A percentile compares a stretch with the other conserved stretches of the same genome.
Conservation (phyloP, 2,888 invertebrate genomes). For the Drosophila mercatorum region DNA sequence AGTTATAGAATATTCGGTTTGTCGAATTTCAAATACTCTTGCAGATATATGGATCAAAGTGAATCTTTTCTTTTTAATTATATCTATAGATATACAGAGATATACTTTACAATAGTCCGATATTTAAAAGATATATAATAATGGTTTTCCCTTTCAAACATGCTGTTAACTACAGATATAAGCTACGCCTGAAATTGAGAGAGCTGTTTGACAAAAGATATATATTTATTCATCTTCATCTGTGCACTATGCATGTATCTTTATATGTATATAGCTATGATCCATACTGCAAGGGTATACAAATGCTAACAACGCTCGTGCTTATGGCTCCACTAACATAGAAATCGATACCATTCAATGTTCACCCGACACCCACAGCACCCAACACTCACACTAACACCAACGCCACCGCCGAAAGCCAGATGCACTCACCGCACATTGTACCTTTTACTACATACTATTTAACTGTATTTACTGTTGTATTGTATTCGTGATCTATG, state of each 20-base stretch:
- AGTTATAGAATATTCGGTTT: background rate
- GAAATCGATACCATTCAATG: conserved; percentile 29
- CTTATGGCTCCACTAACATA: conserved; percentile 41
- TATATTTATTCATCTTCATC: background rate
- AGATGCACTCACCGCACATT: conserved; percentile 78
- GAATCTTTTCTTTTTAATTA: no score
- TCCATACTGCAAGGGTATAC: conserved; percentile 8
- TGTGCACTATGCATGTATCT: background rate
- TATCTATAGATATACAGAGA: background rate
- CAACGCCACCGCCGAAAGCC: conserved; percentile 52
- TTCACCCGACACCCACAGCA: conserved; percentile 31
- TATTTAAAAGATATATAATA: background rate
- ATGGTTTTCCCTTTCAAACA: background rate
- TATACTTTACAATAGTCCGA: background rate
- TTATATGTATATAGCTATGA: background rate
- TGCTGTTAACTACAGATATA: no score
- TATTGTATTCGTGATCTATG: conserved; percentile 70
- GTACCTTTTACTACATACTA: conserved; percentile 69
- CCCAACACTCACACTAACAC: background rate
- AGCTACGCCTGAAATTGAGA: background rate
- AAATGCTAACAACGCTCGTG: conserved; percentile 46
- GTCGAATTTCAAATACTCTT: conserved; percentile 1
- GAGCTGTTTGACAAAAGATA: no score
- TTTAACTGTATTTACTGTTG: conserved; percentile 64
- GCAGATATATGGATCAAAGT: background rate